Conservation (phyloP, 2,888 invertebrate genomes). For the Lottia scabra region DNA sequence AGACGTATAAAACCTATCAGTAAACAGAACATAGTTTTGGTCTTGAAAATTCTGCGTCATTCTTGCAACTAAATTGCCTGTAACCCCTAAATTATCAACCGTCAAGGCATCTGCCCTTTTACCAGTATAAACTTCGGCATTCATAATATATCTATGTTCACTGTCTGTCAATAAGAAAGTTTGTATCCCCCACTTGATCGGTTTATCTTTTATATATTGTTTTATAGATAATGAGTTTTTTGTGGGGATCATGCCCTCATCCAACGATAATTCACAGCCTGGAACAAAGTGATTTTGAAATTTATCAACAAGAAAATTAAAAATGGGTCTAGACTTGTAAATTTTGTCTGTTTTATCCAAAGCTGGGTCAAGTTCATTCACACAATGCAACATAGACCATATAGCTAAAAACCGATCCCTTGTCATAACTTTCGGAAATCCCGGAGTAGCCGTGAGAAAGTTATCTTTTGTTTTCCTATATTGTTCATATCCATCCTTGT, state of each 20-base stretch:
- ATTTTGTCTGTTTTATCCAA: conserved; percentile 25
- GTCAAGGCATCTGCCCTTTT: no score
- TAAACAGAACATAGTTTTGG: conserved; percentile 17
- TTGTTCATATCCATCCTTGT: conserved; percentile 19
- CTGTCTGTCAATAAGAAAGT: conserved; percentile 22
- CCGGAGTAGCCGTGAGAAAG: conserved; percentile 23
- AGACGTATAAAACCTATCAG: conserved; percentile 20
- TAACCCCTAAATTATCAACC: no score
- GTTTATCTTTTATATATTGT: conserved; percentile 26
- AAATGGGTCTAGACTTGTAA: conserved; percentile 26
- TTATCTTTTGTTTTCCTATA: conserved; percentile 22
- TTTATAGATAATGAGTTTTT: conserved; percentile 21
- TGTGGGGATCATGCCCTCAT: conserved; percentile 28
- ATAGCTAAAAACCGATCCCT: conserved; percentile 27
- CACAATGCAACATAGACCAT: conserved; percentile 23
- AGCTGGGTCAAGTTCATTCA: conserved; percentile 23
- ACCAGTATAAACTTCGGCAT: not conserved
- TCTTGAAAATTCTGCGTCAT: no score
- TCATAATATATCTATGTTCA: conserved; percentile 17
- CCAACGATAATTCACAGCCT: conserved; percentile 14
- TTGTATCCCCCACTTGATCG: no score
- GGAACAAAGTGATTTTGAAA: conserved; percentile 23
- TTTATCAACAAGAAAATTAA: conserved; percentile 19
- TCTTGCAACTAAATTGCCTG: no score
- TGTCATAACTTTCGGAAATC: conserved; percentile 24